Evolutionary conservation across 2,797 vertebrate genomes (phyloP).

Genomic region (Gallinago nigripennis): DNA sequence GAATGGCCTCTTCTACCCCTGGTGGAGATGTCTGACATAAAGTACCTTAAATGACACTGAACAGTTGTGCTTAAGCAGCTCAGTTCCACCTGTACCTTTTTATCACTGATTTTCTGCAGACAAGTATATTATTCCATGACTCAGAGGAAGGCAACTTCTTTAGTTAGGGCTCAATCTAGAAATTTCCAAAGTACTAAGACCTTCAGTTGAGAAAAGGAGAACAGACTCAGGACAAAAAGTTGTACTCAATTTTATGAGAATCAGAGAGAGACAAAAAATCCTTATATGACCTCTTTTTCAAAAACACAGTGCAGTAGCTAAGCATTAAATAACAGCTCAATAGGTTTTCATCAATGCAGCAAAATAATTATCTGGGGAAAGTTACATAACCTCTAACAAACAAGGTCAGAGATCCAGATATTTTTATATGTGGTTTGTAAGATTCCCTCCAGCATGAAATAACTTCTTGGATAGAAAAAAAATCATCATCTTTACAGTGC

Average conservation of each 20-base stretch:
- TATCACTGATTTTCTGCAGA: background rate
- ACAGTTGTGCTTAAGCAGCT: background rate
- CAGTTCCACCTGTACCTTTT: background rate
- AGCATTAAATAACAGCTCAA: background rate
- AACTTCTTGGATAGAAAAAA: background rate
- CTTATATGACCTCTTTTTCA: background rate
- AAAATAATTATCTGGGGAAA: background rate
- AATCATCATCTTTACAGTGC: background rate
- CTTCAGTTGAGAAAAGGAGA: background rate
- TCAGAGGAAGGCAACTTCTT: background rate
- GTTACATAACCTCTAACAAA: background rate
- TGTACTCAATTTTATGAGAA: background rate
- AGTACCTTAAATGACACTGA: background rate
- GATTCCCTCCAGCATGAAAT: background rate
- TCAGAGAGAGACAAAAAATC: background rate
- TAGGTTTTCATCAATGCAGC: conserved; percentile 11
- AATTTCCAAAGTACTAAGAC: background rate
- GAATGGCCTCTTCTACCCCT: background rate
- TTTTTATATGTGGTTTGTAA: background rate
- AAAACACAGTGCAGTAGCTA: background rate
- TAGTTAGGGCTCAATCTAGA: background rate
- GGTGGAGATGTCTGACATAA: background rate
- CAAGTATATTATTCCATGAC: background rate
- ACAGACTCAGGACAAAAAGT: background rate
- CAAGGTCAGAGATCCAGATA: background rate